A percentile compares a stretch with the other conserved stretches of the same genome.
phyloP scores from a whole-genome alignment of 2,113 vertebrate genomes.

The Cynoglossus semilaevis region DNA sequence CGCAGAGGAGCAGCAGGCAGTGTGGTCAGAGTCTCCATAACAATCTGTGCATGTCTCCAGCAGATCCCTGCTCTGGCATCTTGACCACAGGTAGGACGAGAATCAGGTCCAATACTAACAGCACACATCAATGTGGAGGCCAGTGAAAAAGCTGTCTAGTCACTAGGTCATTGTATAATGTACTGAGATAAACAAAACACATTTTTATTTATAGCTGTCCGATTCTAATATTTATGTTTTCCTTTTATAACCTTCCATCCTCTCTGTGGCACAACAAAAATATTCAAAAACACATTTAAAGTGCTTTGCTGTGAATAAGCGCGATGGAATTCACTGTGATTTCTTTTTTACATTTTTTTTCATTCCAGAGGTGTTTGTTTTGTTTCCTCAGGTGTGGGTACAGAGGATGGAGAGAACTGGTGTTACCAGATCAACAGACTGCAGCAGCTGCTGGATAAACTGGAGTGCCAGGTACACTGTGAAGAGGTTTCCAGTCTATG shows the following conservation, averaged over 20 bases:
- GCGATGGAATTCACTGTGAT: too few species aligned
- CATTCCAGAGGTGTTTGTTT: background rate
- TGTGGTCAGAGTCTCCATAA: conserved; percentile 83
- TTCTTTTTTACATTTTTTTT: background rate
- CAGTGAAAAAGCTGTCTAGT: too few species aligned
- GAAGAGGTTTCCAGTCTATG: too few species aligned
- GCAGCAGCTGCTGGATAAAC: conserved; percentile 91
- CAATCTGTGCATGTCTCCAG: conserved; percentile 78
- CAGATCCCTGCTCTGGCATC: conserved; percentile 79
- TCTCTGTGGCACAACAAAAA: background rate
- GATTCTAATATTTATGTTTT: background rate
- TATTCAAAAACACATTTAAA: background rate
- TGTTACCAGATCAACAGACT: conserved; percentile 88
- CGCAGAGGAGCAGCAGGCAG: conserved; percentile 72
- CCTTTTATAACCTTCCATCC: background rate
- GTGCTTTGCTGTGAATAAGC: background rate
- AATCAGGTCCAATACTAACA: background rate
- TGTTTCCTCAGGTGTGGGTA: conserved; percentile 71
- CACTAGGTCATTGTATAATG: too few species aligned
- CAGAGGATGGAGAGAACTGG: conserved; percentile 86
- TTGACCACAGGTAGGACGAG: conserved; percentile 78
- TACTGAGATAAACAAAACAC: too few species aligned
- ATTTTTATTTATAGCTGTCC: too few species aligned
- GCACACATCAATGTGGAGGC: too few species aligned
- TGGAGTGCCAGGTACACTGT: conserved; percentile 95